A percentile compares a stretch with the other conserved stretches of the same genome.
Evolutionary conservation across 2,888 invertebrate species (phyloP).

Genomic region (Hemaris fuciformis): DNA sequence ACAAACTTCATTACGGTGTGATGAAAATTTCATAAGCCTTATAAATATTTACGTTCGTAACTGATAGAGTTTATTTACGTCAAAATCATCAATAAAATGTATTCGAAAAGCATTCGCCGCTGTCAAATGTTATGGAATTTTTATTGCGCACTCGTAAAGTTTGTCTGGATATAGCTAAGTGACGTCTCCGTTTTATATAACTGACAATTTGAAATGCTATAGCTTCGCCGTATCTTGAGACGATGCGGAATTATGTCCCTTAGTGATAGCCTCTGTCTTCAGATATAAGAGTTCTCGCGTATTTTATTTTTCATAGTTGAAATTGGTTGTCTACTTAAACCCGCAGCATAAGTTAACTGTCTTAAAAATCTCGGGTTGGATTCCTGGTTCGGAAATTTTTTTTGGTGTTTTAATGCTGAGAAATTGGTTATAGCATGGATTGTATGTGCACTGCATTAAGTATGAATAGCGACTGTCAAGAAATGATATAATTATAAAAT

Average conservation of each 20-base stretch:
- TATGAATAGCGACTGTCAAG: too few relatives aligned
- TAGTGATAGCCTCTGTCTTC: background rate
- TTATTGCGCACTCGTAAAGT: slow-evolving; percentile 34
- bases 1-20: background rate
- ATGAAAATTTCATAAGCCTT: slow-evolving; percentile 15
- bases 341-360: too few relatives aligned
- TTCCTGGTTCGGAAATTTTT: too few relatives aligned
- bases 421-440: too few relatives aligned
- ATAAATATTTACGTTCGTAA: slow-evolving; percentile 28
- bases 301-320: too few relatives aligned
- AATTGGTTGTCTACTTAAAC: background rate
- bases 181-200: slow-evolving; percentile 20
- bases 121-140: slow-evolving; percentile 40
- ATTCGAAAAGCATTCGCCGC: slow-evolving; percentile 29
- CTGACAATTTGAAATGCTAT: slow-evolving; percentile 18
- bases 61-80: slow-evolving; percentile 30
- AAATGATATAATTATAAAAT: too few relatives aligned
- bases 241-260: background rate
- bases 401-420: too few relatives aligned
- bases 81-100: slow-evolving; percentile 34
- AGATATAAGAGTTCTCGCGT: too few relatives aligned
- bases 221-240: background rate
- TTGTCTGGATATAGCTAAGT: slow-evolving; percentile 25
- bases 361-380: too few relatives aligned
- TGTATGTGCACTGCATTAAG: too few relatives aligned